A percentile compares a stretch with the other conserved stretches of the same genome.
phyloP scores from a whole-genome alignment of 1,140 invertebrate genomes.

The Pogonomyrmex barbatus region DNA sequence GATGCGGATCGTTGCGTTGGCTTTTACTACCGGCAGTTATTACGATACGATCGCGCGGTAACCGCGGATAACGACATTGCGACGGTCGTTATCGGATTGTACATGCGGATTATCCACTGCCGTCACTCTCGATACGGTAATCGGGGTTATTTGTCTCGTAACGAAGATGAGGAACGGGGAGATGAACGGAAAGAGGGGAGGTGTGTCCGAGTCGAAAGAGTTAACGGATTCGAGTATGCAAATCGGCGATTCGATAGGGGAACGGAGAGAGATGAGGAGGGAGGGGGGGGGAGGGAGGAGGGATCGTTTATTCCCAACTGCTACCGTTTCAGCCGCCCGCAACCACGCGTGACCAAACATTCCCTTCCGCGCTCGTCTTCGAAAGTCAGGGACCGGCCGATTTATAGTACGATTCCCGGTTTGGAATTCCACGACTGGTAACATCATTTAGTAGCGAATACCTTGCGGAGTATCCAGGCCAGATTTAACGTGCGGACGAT shows the following conservation, averaged over 20 bases:
- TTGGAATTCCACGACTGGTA: conserved; percentile 61
- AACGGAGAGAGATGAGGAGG: background rate
- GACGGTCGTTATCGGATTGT: conserved; percentile 43
- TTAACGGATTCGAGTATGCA: conserved; percentile 66
- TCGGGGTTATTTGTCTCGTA: conserved; percentile 6
- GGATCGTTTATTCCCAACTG: conserved; percentile 52
- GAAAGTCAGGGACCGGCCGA: conserved; percentile 43
- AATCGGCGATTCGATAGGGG: conserved; percentile 61
- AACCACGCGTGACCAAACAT: conserved; percentile 84
- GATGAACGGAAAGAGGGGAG: background rate
- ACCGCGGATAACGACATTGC: conserved; percentile 38
- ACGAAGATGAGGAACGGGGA: conserved; percentile 11
- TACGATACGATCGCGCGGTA: conserved; percentile 29
- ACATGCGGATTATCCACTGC: conserved; percentile 17
- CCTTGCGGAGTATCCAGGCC: conserved; percentile 55
- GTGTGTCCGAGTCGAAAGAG: background rate
- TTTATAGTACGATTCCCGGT: conserved; percentile 55
- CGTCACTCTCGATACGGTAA: conserved; percentile 11
- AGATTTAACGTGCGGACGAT: conserved; percentile 36
- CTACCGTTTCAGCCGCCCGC: conserved; percentile 78
- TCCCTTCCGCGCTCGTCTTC: conserved; percentile 79
- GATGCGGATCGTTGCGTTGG: conserved; percentile 55
- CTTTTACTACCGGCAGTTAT: conserved; percentile 46
- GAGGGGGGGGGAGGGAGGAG: background rate
- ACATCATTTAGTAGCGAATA: conserved; percentile 64